Evolutionary conservation across 2,888 invertebrate genomes (phyloP).

Genomic region (Allophyes oxyacanthae): DNA sequence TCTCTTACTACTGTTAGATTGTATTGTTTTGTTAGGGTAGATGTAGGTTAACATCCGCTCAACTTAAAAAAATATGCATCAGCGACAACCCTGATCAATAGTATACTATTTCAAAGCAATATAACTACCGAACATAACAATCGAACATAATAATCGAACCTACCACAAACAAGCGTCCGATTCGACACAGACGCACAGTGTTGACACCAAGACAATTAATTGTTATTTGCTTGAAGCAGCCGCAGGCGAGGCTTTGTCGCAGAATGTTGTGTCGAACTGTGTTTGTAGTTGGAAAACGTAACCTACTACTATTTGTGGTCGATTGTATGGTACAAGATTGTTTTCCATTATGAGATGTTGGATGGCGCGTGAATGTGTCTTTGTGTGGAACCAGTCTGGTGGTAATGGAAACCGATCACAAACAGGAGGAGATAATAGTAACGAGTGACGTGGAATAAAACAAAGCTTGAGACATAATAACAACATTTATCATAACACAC

Average conservation of each 20-base stretch:
- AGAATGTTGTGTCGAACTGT: constrained; percentile 1
- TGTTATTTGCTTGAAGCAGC: constrained; percentile 11
- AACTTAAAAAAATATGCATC: too few species aligned
- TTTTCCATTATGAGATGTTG: constrained; percentile 11
- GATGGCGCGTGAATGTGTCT: neutral
- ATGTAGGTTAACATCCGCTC: too few species aligned
- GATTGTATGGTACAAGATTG: constrained; percentile 17
- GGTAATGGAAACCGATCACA: neutral
- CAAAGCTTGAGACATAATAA: neutral
- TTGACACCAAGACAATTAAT: constrained; percentile 12
- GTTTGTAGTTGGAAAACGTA: constrained; percentile 12
- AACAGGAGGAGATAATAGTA: constrained; percentile 2
- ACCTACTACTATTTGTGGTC: neutral
- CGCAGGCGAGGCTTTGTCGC: constrained; percentile 9
- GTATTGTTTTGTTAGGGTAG: too few species aligned
- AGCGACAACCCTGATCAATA: too few species aligned
- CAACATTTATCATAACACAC: too few species aligned
- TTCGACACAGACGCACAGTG: constrained; percentile 4
- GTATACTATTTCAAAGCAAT: too few species aligned
- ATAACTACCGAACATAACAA: constrained; percentile 1
- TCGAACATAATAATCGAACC: neutral
- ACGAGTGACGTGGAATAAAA: neutral
- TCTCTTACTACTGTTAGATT: too few species aligned
- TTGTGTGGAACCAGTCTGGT: constrained; percentile 1
- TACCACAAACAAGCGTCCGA: neutral